Base-by-base conservation (phyloP, 2,888 invertebrate genomes). In the Chrysina gloriosa region DNA sequence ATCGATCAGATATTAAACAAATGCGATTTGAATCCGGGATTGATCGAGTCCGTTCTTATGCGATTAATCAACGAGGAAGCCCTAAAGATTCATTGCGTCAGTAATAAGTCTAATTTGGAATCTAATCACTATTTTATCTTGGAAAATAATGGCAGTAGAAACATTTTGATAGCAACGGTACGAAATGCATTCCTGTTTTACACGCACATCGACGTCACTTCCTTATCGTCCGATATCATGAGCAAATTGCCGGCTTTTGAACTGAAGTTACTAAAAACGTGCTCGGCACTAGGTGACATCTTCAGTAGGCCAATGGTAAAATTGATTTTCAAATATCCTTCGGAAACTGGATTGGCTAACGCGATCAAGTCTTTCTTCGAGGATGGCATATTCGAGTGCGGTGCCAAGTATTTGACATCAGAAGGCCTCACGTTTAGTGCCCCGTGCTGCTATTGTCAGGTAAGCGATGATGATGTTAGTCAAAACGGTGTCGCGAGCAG, bases 341-440 rank as follows among this genome's bases (percentile, higher is more conserved):
- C 85, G 66, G 74, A 81, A 36, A 63, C 84, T n/a, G 81, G 81
- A 16, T 85, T 87, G 36, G 70, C 77, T 2, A 82, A 84, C 82
- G 87, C 87, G 19, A 78, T 89, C n/a, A 85, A 85, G 78, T 83
- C 86, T 71, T 77, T 89, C 68, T 87, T 87, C 76, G 82, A 85
- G 58, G 83, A 87, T 79, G 82, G 85, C 42, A 84, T 89, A 64
- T 77, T 89, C 27, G 82, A 84, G 31, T 89, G 89, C 77, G 88
- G 86, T 1, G 75, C 81, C n/a, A 71, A 73, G 64, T 72, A 75
- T 72, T 70, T 75, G 36, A 39, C 73, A 70, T 58, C 76, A 65
- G 66, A 71, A 70, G 73, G 71, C 16, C 48, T 73, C 1, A 63
- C 67, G 9, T 45, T 63, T 1, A 70, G 71, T 19, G 73, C 64